Conservation (phyloP, 2,888 invertebrate genomes). For the Lamproptera curius region DNA sequence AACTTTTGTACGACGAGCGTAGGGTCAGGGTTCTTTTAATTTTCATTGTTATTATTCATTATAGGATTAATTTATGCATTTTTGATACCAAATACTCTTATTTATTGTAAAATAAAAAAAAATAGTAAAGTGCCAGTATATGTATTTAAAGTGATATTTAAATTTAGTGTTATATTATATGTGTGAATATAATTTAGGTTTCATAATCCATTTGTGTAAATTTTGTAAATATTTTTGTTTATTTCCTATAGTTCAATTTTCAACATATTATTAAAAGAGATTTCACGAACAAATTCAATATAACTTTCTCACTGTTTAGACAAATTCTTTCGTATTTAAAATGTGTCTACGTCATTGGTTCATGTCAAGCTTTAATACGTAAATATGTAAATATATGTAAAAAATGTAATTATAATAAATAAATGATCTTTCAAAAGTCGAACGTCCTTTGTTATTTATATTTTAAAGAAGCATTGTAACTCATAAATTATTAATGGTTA, state of each 20-base stretch:
- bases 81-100: constrained; percentile 69
- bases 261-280: background rate
- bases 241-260: background rate
- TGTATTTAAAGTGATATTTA: constrained; percentile 36
- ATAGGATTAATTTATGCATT: constrained; percentile 31
- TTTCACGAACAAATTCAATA: background rate
- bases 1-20: too few species aligned
- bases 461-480: constrained; percentile 17
- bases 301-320: background rate
- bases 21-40: too few species aligned
- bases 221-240: constrained; percentile 10
- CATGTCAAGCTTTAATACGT: constrained; percentile 35
- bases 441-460: constrained; percentile 27
- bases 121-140: constrained; percentile 52
- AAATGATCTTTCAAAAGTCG: constrained; percentile 34
- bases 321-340: constrained; percentile 7
- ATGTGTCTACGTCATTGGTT: constrained; percentile 14
- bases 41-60: too few species aligned
- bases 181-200: constrained; percentile 18
- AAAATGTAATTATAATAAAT: constrained; percentile 44
- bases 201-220: constrained; percentile 6
- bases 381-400: constrained; percentile 45
- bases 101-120: constrained; percentile 52
- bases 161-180: constrained; percentile 26
- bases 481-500: constrained; percentile 35